Percentiles rank a stretch among this genome's conserved stretches.
phyloP scores from a whole-genome alignment of 2,888 invertebrate species.

The Pterobdella sp. region DNA sequence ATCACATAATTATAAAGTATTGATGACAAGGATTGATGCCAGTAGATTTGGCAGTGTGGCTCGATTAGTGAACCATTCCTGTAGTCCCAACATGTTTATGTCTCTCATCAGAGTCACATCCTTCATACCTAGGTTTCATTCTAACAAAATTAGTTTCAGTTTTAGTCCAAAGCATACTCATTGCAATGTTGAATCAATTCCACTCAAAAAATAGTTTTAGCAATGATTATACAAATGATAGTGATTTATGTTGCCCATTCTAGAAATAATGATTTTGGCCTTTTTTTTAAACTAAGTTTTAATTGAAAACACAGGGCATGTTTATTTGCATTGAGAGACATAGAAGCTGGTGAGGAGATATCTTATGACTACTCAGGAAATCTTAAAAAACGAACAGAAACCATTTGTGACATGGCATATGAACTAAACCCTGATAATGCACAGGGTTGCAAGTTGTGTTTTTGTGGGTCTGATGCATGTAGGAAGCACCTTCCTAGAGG shows the following conservation, averaged over 20 bases:
- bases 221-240: no score
- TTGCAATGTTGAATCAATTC: no score
- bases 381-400: neutral
- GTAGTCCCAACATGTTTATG: constrained; percentile 71
- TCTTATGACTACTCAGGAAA: constrained; percentile 23
- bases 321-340: constrained; percentile 24
- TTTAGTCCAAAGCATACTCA: no score
- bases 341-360: constrained; percentile 19
- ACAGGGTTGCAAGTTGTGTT: neutral
- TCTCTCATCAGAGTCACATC: constrained; percentile 6
- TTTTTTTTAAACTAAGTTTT: no score
- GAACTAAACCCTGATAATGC: neutral
- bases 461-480: neutral
- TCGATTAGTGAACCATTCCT: constrained; percentile 95
- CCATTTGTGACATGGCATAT: neutral
- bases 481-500: neutral
- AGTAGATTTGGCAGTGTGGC: constrained; percentile 90
- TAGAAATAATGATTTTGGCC: no score
- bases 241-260: no score
- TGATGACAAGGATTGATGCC: constrained; percentile 71
- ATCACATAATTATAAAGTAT: neutral
- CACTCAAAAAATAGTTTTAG: no score
- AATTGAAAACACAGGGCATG: constrained; percentile 18
- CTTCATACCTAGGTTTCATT: constrained; percentile 20
- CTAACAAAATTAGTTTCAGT: no score